These are phyloP conservation scores for Coregonus ussuriensis DNA, from an alignment of 2,797 vertebrate genomes.

Conservation along the genomic window DNA sequence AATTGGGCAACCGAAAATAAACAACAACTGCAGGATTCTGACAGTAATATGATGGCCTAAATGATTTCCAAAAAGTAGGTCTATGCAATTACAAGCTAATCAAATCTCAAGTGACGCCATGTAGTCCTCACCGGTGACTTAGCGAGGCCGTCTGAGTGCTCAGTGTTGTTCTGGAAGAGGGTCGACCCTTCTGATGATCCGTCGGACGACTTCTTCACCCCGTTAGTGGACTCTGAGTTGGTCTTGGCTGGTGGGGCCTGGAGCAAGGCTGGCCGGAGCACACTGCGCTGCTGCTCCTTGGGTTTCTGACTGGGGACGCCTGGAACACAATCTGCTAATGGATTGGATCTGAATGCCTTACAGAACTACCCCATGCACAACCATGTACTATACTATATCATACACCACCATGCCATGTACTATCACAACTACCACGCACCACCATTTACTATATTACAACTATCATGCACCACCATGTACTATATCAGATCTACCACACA, in stretches of 20 bases:
- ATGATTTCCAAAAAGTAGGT: neutral
- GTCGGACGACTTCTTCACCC: constrained; percentile 84
- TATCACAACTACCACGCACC: neutral
- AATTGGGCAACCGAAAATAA: neutral
- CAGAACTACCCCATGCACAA: constrained; percentile 1
- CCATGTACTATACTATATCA: neutral
- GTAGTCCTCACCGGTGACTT: constrained; percentile 71
- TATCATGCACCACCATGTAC: neutral
- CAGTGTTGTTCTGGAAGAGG: constrained; percentile 78
- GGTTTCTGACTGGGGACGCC: constrained; percentile 97
- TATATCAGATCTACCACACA: neutral
- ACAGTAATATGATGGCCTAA: neutral
- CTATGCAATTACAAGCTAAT: too few species aligned
- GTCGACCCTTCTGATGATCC: constrained; percentile 58
- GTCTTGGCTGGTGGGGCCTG: constrained; percentile 91
- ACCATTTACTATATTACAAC: neutral
- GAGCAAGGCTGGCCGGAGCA: constrained; percentile 93
- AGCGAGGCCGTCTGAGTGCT: constrained; percentile 68
- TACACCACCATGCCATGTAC: neutral
- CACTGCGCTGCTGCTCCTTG: constrained; percentile 96
- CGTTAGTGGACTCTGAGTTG: constrained; percentile 94
- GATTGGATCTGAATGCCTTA: constrained; percentile 22
- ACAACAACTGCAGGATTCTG: neutral
- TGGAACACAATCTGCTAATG: constrained; percentile 70
- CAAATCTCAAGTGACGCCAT: neutral